Evolutionary conservation across 1,140 invertebrate species (phyloP).

Genomic region (Colletes gigas): DNA sequence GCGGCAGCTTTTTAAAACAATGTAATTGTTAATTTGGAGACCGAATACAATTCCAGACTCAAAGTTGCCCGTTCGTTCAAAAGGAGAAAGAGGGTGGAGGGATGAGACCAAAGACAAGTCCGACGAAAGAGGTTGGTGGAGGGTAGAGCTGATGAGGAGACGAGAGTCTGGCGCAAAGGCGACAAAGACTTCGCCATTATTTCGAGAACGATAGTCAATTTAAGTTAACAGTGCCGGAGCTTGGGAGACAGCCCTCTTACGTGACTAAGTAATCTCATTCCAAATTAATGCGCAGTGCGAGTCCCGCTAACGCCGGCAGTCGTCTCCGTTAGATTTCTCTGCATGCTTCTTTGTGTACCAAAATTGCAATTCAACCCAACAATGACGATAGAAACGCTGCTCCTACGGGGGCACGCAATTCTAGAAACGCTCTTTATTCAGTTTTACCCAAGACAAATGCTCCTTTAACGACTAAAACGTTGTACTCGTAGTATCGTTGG

Average conservation of each 20-base stretch:
- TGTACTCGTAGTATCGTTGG: neutral
- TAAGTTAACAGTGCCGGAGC: conserved; percentile 67
- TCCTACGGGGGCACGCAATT: conserved; percentile 5
- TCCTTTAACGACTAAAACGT: neutral
- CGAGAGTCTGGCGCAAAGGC: conserved; percentile 51
- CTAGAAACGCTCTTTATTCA: conserved; percentile 18
- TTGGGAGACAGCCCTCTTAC: conserved; percentile 52
- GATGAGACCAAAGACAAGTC: conserved; percentile 4
- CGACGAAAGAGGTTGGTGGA: neutral
- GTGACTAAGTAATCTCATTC: conserved; percentile 68
- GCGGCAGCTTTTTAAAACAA: conserved; percentile 67
- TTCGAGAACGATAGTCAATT: conserved; percentile 71
- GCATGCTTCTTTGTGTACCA: conserved; percentile 49
- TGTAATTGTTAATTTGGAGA: conserved; percentile 69
- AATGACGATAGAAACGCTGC: conserved; percentile 32
- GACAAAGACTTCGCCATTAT: conserved; percentile 67
- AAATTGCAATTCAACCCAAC: conserved; percentile 57
- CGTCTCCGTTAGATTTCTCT: conserved; percentile 51
- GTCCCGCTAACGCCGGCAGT: conserved; percentile 44
- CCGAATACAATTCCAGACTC: conserved; percentile 63
- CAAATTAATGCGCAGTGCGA: conserved; percentile 65
- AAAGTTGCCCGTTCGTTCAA: conserved; percentile 59
- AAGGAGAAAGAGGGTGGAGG: conserved; percentile 22
- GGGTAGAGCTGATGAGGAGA: conserved; percentile 44
- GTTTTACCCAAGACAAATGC: conserved; percentile 4